These are phyloP conservation scores for Hiodon alosoides DNA, from an alignment of 2,113 vertebrate species.

Conservation along the genomic window DNA sequence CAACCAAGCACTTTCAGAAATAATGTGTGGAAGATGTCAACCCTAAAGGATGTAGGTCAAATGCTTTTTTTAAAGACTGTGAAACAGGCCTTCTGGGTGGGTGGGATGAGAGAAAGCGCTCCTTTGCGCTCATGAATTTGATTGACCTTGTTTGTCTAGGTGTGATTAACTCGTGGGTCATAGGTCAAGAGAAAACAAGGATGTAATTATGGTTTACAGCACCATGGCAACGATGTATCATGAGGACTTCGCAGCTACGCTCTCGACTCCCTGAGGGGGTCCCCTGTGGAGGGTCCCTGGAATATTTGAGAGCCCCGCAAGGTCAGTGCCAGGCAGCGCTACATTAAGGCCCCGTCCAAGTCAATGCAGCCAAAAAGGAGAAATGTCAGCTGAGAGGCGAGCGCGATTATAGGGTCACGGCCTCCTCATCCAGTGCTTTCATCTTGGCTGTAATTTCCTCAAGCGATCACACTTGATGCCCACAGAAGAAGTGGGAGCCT, in stretches of 20 bases:
- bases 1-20: neutral
- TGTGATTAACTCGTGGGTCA: neutral
- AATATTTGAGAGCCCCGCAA: neutral
- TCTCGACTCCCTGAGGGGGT: neutral
- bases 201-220: conserved; percentile 8
- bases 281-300: neutral
- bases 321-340: neutral
- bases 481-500: conserved; percentile 39
- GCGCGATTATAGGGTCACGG: neutral
- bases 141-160: neutral
- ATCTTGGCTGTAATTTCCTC: conserved; percentile 23
- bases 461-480: conserved; percentile 21
- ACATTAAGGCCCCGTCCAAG: neutral
- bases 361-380: neutral
- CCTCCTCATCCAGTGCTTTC: neutral
- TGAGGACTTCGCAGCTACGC: conserved; percentile 30
- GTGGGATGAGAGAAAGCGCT: neutral
- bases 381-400: too few relatives aligned
- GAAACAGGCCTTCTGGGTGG: neutral
- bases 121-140: neutral
- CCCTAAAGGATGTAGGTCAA: neutral
- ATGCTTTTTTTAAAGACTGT: too few relatives aligned
- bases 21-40: neutral
- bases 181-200: neutral
- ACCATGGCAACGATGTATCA: conserved; percentile 24